Evolutionary conservation across 64 coral and sea anemone genomes (phyloP), one percentile per base, ranked within the genome.

Genomic region (Montipora efflorescens): DNA sequence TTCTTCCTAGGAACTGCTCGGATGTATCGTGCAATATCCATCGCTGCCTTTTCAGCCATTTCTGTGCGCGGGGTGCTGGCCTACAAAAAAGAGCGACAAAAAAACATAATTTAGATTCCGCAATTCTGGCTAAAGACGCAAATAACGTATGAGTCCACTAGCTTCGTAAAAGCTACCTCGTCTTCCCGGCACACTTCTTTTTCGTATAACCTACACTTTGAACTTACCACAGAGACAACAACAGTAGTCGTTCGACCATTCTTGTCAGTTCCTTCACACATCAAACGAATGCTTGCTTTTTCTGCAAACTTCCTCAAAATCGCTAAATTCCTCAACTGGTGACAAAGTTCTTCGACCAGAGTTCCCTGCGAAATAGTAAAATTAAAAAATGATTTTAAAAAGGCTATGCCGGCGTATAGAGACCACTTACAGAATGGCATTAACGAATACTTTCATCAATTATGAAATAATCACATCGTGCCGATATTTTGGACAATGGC

Each of bases 181-280:
- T 55, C 19, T 36, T n/a, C 64, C 6, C 52, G 6, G 52, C 6
- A 3, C 53, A 11, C 6, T 1, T 11, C 11, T 57, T 57, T 8
- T 36, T 36, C 36, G 36, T 36, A 36, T 36, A 36, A 36, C 36
- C 53, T 8, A 57, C 6, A 57, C 53, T 11, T 8, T 57, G 53
- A 6, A 92, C 96, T 95, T 84, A 98, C 96, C 93, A 98, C 96
- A 79, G 96, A 98, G 25, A 98, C 90, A 74, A 94, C 89, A 21
- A 98, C 90, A n/a, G 92, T 83, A 19, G 84, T 68, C 0, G 87
- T 88, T 7, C 72, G 50, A 1, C 58, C 57, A 20, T 88, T 74
- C 19, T 91, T 87, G 66, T 59, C 59, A 55, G 69, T 89, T 19
- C 90, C 83, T 77, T 94, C 93, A 75, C 96, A 98, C 9, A 98